Evolutionary conservation across 2,113 vertebrate species (phyloP).

Genomic region (Oryzias melastigma): DNA sequence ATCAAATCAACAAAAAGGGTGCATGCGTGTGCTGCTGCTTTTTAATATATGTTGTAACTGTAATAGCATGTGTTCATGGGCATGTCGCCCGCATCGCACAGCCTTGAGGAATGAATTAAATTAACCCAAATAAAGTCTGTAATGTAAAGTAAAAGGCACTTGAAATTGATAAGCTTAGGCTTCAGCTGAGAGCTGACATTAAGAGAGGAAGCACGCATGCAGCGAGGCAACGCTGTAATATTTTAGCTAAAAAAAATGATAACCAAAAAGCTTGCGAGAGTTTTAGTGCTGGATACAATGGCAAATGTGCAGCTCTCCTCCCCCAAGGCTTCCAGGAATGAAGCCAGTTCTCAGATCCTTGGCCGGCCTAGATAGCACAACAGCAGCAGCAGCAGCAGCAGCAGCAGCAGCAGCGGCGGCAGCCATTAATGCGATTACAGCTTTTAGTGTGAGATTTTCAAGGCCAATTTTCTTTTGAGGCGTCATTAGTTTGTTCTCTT

Average conservation of each 20-base stretch:
- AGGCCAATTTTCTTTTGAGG: constrained; percentile 56
- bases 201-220: constrained; percentile 21
- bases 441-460: constrained; percentile 68
- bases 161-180: constrained; percentile 50
- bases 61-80: constrained; percentile 44
- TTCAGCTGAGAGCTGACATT: constrained; percentile 38
- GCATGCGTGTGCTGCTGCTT: constrained; percentile 8
- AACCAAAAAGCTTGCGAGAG: constrained; percentile 32
- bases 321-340: constrained; percentile 29
- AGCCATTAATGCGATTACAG: constrained; percentile 71
- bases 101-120: constrained; percentile 66
- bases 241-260: constrained; percentile 30
- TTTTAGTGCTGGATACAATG: constrained; percentile 38
- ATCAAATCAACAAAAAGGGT: constrained; percentile 49
- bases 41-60: constrained; percentile 31
- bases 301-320: constrained; percentile 33
- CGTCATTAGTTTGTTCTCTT: constrained; percentile 55
- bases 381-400: constrained; percentile 21
- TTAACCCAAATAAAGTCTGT: constrained; percentile 69
- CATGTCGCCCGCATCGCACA: constrained; percentile 44
- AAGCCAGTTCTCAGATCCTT: constrained; percentile 49
- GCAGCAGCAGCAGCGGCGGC: constrained; percentile 29
- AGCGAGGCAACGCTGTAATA: constrained; percentile 18
- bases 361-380: constrained; percentile 47
- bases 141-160: constrained; percentile 32